Evolutionary conservation across 1,140 invertebrate genomes (phyloP), one percentile per base, ranked within the genome.

Genomic region (Papilio polyxenes): DNA sequence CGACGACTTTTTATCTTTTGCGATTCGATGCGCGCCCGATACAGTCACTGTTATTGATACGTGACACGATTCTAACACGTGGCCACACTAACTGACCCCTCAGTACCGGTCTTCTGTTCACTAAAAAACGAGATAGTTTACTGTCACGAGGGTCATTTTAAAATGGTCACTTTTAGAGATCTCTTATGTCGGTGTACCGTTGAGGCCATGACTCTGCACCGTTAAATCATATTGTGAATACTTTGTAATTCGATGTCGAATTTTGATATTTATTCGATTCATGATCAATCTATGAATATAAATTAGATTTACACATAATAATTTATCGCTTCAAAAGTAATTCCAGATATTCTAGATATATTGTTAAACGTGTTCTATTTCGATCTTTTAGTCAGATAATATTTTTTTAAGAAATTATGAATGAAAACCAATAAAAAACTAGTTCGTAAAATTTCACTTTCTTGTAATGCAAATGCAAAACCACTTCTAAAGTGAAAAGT

Each of bases 191-290:
- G n/a, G 59, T 62, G 9, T 48, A 65, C 10, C 15, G 74, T 81
- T 48, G 79, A 13, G 56, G 69, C 79, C 74, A 62, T 83, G 84
- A 82, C 82, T 81, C 31, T 72, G 82, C 72, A 83, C 82, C 77
- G 82, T 85, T 82, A 83, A 85, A 83, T 83, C 75, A 84, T 82
- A 82, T 81, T 49, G 81, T 82, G 80, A 79, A 81, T 78, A 81
- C 82, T 51, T 20, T 77, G 53, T 78, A 77, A 77, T 77, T 77
- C 23, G 44, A 77, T 48, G 44, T 51, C 49, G 20, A 53, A 77
- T 13, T 75, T 83, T 81, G 74, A 62, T 51, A 79, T 83, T 81
- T 49, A 77, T 75, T 49, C 15, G 65, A 72, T 72, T 72, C 65
- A 72, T 72, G 23, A 72, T 72, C 65, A 15, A 20, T 72, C 23